Evolutionary conservation across 2,888 invertebrate genomes (phyloP).

Genomic region (Cacoxenus indagator): DNA sequence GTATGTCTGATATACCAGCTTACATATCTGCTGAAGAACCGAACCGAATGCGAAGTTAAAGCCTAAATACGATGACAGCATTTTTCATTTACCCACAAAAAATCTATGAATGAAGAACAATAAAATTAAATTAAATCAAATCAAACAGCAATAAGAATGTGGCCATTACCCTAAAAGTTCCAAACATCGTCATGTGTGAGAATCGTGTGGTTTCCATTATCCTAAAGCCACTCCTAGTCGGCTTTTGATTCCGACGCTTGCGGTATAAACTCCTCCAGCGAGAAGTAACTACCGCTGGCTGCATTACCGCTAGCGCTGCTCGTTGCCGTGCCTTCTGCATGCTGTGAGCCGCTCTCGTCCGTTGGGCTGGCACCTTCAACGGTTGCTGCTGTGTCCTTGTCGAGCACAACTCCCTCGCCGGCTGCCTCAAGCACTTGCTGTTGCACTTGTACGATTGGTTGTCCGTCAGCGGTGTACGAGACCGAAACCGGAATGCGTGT

Average conservation of each 20-base stretch:
- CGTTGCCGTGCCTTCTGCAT: conserved; percentile 45
- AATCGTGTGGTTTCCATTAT: conserved; percentile 48
- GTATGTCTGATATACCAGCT: neutral
- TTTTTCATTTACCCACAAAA: neutral
- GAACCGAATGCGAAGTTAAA: conserved; percentile 4
- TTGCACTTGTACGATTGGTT: conserved; percentile 69
- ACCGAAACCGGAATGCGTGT: conserved; percentile 71
- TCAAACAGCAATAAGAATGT: neutral
- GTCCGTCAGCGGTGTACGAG: conserved; percentile 69
- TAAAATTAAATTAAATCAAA: neutral
- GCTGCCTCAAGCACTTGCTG: conserved; percentile 61
- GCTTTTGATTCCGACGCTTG: conserved; percentile 51
- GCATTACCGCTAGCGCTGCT: conserved; percentile 53
- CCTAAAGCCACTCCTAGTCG: conserved; percentile 59
- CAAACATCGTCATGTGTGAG: conserved; percentile 54
- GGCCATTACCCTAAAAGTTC: conserved; percentile 29
- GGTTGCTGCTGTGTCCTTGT: conserved; percentile 50
- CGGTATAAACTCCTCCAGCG: conserved; percentile 62
- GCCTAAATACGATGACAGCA: conserved; percentile 11
- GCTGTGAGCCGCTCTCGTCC: conserved; percentile 39
- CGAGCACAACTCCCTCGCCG: conserved; percentile 42
- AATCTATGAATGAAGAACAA: neutral
- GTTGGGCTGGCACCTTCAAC: conserved; percentile 40
- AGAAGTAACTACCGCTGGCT: conserved; percentile 60
- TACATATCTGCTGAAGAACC: neutral